Evolutionary conservation across 2,888 invertebrate species (phyloP), one percentile per base, ranked within the genome.

Genomic region (Leucophenga maculata): DNA sequence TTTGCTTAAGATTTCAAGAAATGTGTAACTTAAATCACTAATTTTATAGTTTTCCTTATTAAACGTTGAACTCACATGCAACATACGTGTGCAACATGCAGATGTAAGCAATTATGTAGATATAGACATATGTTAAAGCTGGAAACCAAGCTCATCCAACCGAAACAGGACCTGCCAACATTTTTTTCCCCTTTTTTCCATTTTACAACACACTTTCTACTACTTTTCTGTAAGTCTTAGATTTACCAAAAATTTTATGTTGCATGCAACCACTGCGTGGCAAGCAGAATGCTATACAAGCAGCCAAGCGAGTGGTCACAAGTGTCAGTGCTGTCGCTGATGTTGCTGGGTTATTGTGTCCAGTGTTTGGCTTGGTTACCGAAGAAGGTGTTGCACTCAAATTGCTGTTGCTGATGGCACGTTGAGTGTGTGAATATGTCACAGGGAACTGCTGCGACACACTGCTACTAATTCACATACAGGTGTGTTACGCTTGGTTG

Each of bases 401-500:
- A 39, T 69, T 14, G 57, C 50, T 75, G 46, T 22, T 22, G 20
- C 16, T 65, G 31, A 22, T 54, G 18, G 32, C 8, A 26, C 22
- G 67, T 32, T 39, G 52, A 68, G 32, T 39, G 62, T 68, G 70
- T 70, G 71, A 68, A 62, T 68, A 46, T 71, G 68, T 68, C 67
- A 68, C 59, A 48, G 39, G 70, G 75, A 4, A 26, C 26, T 26
- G 16, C 3, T 14, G 8, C 16, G 52, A 83, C 80, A 79, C 80
- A 80, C 82, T 74, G 74, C 82, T 84, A 81, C 82, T 82, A 83
- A 83, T 83, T 83, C 75, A 80, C 79, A 79, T 82, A 78, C 81
- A 82, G 83, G 84, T 81, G 82, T 74, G 73, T 72, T 79, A 83
- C 78, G 84, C 82, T 78, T 77, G 73, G 74, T 71, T 80, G 82